These are phyloP conservation scores for Seira musarum DNA, from an alignment of 2,888 invertebrate genomes.

Conservation along the genomic window DNA sequence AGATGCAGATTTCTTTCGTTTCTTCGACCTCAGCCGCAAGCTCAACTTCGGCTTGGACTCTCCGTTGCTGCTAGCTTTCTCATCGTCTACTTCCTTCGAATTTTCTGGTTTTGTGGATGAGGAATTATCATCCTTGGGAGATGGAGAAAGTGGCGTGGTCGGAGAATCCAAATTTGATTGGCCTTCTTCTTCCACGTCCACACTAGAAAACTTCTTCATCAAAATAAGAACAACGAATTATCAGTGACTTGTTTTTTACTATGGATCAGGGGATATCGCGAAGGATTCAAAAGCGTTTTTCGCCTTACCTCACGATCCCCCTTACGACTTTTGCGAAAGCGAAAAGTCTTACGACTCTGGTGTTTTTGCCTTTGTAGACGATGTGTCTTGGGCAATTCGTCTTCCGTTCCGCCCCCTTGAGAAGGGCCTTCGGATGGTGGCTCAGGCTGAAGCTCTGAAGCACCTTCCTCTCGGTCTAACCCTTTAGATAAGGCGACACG, in stretches of 20 bases:
- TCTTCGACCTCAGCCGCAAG: slow-evolving; percentile 64
- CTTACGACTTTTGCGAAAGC: slow-evolving; percentile 85
- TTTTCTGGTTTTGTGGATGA: slow-evolving; percentile 33
- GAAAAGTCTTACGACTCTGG: slow-evolving; percentile 94
- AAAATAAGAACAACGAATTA: neutral
- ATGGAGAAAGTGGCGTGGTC: slow-evolving; percentile 64
- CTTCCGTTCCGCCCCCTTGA: slow-evolving; percentile 60
- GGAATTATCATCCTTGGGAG: slow-evolving; percentile 65
- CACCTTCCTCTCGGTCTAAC: slow-evolving; percentile 48
- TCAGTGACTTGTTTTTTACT: too few relatives aligned
- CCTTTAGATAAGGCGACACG: slow-evolving; percentile 15
- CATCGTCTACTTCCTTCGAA: slow-evolving; percentile 49
- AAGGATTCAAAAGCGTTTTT: slow-evolving; percentile 1
- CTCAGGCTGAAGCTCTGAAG: slow-evolving; percentile 51
- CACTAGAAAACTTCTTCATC: slow-evolving; percentile 73
- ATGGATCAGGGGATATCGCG: too few relatives aligned
- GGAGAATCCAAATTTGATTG: slow-evolving; percentile 49
- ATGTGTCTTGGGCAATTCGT: slow-evolving; percentile 72
- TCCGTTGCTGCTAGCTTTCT: slow-evolving; percentile 56
- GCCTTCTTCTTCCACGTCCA: slow-evolving; percentile 72
- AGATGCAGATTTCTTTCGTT: slow-evolving; percentile 65
- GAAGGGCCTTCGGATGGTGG: slow-evolving; percentile 59
- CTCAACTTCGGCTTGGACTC: slow-evolving; percentile 62
- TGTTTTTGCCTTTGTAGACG: slow-evolving; percentile 93
- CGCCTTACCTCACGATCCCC: slow-evolving; percentile 79